Base-by-base conservation (phyloP, 2,113 vertebrate genomes). In the Poicephalus meyeri region DNA sequence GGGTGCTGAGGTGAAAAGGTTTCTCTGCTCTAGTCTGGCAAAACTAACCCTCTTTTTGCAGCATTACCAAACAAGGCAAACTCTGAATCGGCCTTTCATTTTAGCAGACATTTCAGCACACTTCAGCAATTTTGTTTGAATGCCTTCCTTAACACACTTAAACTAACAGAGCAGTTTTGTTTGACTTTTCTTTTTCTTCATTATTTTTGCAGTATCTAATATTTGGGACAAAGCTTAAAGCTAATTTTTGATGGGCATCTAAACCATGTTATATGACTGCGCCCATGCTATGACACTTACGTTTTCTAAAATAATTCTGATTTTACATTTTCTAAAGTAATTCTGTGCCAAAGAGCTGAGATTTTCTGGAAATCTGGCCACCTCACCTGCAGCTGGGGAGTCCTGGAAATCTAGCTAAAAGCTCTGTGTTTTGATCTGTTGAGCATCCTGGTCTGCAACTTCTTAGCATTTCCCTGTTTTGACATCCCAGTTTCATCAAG, bases 61-160 rank as follows among this genome's bases (percentile, higher is more conserved):
- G 83, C 60, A n/a, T 31, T 86, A 79, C 80, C 82, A 86, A 88
- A 91, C 55, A 88, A 83, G 92, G 82, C 72, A 84, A 91, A 50
- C 68, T n/a, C 13, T 60, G 60, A 80, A 78, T 70, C n/a, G 71
- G 64, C 55, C 60, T 94, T 90, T 93, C 50, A 71, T 80, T 94
- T 93, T n/a, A 86, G 81, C 26, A 68, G 79, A 23, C 2, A 1
- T 53, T 88, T 80, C 55, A 50, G 46, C 79, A 68, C 0, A 1
- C 46, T 83, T 88, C 89, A 86, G 72, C 76, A 80, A 25, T 14
- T 42, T 46, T 50, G 60, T 70, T 74, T 80, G 74, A 91, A 93
- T 66, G 61, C 50, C 29, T 91, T 64, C 35, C 39, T 68, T 68
- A 93, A 39, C 11, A 8, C 0, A 0, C 46, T 73, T 64, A 68